phyloP scores from a whole-genome alignment of 2,113 vertebrate genomes.

The Picathartes gymnocephalus region DNA sequence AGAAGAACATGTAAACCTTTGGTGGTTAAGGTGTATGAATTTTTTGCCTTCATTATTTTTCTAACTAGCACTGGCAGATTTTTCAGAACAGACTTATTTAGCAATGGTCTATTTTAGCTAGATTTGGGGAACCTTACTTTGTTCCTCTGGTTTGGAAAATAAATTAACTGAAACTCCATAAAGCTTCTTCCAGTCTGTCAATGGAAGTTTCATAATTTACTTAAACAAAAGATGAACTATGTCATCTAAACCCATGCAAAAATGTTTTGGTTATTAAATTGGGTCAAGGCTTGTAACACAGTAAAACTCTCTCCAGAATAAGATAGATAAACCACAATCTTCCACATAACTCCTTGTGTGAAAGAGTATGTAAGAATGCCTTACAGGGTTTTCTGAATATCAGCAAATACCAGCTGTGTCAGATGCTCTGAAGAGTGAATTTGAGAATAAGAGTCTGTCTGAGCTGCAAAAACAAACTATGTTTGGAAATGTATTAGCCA shows the following conservation, averaged over 20 bases:
- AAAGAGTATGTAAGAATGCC: slow-evolving; percentile 5
- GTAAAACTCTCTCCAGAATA: neutral
- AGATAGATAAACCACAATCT: neutral
- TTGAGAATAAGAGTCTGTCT: slow-evolving; percentile 30
- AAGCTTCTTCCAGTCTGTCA: neutral
- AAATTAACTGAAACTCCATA: neutral
- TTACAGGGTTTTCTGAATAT: neutral
- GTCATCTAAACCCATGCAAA: neutral
- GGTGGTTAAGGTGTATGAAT: neutral
- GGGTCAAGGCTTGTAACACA: neutral
- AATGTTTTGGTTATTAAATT: neutral
- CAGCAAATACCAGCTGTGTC: slow-evolving; percentile 5
- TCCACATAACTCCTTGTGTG: neutral
- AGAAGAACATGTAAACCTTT: neutral
- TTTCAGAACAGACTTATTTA: neutral
- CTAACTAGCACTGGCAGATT: neutral
- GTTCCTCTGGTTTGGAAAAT: neutral
- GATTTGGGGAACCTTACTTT: neutral
- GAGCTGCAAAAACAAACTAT: slow-evolving; percentile 42
- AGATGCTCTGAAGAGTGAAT: slow-evolving; percentile 3
- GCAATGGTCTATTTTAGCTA: neutral
- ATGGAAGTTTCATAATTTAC: neutral
- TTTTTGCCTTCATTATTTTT: neutral
- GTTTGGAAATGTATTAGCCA: slow-evolving; percentile 54
- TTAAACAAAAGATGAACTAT: neutral